Base-by-base conservation (phyloP, 2,113 vertebrate species). In the Xenopus tropicalis region DNA sequence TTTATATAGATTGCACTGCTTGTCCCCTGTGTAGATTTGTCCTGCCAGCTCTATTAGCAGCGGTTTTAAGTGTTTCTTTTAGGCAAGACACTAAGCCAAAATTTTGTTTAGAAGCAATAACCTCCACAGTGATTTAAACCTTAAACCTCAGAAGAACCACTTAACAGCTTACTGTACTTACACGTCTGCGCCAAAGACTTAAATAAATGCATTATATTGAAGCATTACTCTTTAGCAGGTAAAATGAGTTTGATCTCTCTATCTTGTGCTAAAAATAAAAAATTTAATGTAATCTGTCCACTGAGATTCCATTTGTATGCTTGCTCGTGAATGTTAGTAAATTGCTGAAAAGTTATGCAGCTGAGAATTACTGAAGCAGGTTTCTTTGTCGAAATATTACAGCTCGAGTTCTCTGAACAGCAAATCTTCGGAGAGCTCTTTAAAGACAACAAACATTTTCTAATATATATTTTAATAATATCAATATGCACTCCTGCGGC, bases 21-120 rank as follows among this genome's bases (percentile, higher is more conserved):
- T 51, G 7, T 76, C 44, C 65, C 57, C 37, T 68, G 72, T 37
- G 56, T 68, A 51, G 24, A 29, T 74, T 68, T 68, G 64, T 68
- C 57, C 72, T 74, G 56, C 56, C 65, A 74, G 43, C 17, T 69
- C 66, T 69, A 76, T 63, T 76, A 76, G 51, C 46, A 44, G 20
- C n/a, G 7, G 23, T 25, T 61, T 63, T 63, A 68, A 42, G 72
- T 69, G 44, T 69, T 69, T 61, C 56, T 68, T 68, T 68, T 68
- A 68, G 65, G 43, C 43, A 69, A 56, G 67, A 61, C 58, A 56
- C 20, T 42, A 14, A 62, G 66, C 20, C 58, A 69, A 61, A 43
- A 48, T 63, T 69, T 69, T 69, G 58, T 63, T 56, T 63, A 56
- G 46, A 68, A 69, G 72, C 66, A 69, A 75, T 75, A 75, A 75